A percentile compares a stretch with the other conserved stretches of the same genome.
phyloP scores from a whole-genome alignment of 2,113 vertebrate genomes.

The Pycnonotus jocosus region DNA sequence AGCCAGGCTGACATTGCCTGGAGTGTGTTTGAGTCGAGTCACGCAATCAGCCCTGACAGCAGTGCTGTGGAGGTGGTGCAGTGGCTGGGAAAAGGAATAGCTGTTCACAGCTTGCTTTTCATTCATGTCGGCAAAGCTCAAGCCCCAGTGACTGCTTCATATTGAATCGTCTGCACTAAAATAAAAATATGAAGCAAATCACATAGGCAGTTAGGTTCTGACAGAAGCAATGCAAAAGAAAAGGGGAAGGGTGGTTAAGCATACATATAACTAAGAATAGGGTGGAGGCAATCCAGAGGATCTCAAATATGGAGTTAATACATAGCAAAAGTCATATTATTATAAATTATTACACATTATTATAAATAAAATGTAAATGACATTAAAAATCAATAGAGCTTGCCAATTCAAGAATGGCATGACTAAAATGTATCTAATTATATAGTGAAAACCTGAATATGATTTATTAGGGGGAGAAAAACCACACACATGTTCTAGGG shows the following conservation, averaged over 20 bases:
- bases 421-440: not conserved
- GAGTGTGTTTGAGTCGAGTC: not conserved
- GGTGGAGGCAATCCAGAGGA: not conserved
- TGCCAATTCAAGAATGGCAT: not conserved
- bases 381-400: not conserved
- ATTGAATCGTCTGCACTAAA: not conserved
- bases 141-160: not conserved
- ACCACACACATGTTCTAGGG: not conserved
- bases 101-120: constrained; percentile 20
- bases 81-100: not conserved
- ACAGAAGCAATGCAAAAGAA: not conserved
- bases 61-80: not conserved
- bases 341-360: not conserved
- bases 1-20: constrained; percentile 23
- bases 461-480: not conserved
- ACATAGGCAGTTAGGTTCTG: not conserved
- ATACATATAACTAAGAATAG: not conserved
- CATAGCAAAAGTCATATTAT: not conserved
- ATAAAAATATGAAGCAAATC: not conserved
- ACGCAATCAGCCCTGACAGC: constrained; percentile 12
- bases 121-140: not conserved
- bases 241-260: not conserved
- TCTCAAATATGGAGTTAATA: not conserved
- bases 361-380: not conserved
- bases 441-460: not conserved